phyloP scores from a whole-genome alignment of 53 echinoderm and acorn worm genomes.

The Holothuria scabra region DNA sequence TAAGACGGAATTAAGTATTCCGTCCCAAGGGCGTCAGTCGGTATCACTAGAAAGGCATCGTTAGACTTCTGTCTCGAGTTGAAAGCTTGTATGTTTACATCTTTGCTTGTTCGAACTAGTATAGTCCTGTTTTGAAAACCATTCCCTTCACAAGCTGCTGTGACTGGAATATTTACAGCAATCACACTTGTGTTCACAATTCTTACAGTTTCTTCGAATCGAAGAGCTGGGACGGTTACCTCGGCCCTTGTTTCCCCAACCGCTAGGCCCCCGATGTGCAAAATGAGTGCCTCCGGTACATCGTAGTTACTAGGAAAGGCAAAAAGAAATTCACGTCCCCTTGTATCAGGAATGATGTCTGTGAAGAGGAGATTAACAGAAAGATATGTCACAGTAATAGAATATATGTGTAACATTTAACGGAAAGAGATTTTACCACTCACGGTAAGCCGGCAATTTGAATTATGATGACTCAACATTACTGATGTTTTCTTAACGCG shows the following conservation, averaged over 20 bases:
- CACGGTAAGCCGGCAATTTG: too few species aligned
- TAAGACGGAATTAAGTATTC: slow-evolving; percentile 92
- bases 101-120: slow-evolving; percentile 58
- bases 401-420: too few species aligned
- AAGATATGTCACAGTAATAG: too few species aligned
- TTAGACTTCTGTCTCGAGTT: slow-evolving; percentile 75
- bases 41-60: slow-evolving; percentile 85
- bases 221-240: slow-evolving; percentile 67
- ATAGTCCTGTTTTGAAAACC: slow-evolving; percentile 84
- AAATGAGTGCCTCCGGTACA: slow-evolving; percentile 62
- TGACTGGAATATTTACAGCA: slow-evolving; percentile 63
- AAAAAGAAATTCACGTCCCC: slow-evolving; percentile 89
- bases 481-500: too few species aligned
- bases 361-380: not conserved
- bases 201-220: slow-evolving; percentile 45
- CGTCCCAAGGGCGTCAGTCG: slow-evolving; percentile 72
- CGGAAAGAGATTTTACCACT: too few species aligned
- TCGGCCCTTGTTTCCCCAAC: slow-evolving; percentile 68
- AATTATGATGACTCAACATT: too few species aligned
- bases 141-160: slow-evolving; percentile 68
- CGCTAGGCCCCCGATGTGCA: slow-evolving; percentile 76
- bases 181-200: slow-evolving; percentile 42
- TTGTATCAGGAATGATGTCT: slow-evolving; percentile 67
- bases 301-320: slow-evolving; percentile 87
- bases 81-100: slow-evolving; percentile 74